These are phyloP conservation scores for Nebria salina DNA, from an alignment of 2,888 invertebrate species.

Conservation along the genomic window DNA sequence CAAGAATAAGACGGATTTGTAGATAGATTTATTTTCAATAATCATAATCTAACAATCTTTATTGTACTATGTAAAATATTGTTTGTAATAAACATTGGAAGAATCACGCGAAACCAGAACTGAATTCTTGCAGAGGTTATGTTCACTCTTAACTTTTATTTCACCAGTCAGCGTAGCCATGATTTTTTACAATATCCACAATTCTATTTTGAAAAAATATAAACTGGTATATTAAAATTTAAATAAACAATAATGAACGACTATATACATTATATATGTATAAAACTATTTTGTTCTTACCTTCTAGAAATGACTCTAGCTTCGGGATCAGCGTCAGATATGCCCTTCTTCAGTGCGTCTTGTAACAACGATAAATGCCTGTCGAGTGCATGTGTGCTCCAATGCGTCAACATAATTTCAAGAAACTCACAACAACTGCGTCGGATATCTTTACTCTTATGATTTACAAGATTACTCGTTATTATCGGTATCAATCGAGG, in stretches of 20 bases:
- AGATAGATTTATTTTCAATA: constrained; percentile 16
- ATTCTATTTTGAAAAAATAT: neutral
- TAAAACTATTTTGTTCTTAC: constrained; percentile 63
- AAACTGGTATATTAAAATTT: no score
- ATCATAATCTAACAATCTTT: neutral
- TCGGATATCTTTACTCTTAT: constrained; percentile 94
- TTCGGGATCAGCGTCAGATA: constrained; percentile 92
- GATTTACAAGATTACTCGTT: constrained; percentile 75
- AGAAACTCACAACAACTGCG: constrained; percentile 82
- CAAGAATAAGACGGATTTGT: constrained; percentile 25
- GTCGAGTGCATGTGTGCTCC: constrained; percentile 87
- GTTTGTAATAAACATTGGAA: neutral
- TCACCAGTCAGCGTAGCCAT: neutral
- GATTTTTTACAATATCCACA: neutral
- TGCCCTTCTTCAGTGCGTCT: constrained; percentile 86
- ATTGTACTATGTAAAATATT: neutral
- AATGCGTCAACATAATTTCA: constrained; percentile 82
- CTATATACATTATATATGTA: no score
- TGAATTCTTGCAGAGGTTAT: neutral
- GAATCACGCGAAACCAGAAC: neutral
- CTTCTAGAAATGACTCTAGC: constrained; percentile 84
- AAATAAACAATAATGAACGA: no score
- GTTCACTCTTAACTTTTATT: neutral
- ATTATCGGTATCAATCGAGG: constrained; percentile 84
- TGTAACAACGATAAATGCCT: constrained; percentile 79